Percentiles rank a stretch among this genome's conserved stretches.
Conservation (phyloP, 2,113 vertebrate species). For the Brachyhypopomus gauderio region DNA sequence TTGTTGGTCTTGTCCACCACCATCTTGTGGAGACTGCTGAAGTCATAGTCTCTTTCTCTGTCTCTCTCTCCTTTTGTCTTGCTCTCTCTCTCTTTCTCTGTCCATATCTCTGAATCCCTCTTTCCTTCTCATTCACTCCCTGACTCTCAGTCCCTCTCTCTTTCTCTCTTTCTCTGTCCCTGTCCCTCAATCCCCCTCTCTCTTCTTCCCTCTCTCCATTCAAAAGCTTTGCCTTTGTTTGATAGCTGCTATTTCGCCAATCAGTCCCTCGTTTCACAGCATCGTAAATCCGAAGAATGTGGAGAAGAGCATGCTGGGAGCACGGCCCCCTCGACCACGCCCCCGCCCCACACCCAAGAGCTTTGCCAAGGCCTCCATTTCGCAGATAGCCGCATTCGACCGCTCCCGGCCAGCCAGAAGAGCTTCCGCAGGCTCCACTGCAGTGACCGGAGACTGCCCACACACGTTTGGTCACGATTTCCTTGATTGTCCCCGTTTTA, state of each 20-base stretch:
- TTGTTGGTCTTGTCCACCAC: neutral
- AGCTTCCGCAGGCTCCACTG: neutral
- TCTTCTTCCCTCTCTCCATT: constrained; percentile 17
- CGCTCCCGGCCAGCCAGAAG: neutral
- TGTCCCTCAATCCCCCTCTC: neutral
- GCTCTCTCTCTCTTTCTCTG: constrained; percentile 1
- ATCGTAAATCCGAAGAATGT: constrained; percentile 12
- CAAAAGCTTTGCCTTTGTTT: neutral
- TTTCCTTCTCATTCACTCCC: constrained; percentile 6
- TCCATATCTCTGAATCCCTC: constrained; percentile 3
- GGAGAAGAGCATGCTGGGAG: neutral
- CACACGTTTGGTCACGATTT: neutral
- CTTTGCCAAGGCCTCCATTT: constrained; percentile 2
- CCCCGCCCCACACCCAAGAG: neutral
- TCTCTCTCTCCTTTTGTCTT: constrained; percentile 7
- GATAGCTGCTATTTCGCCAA: neutral
- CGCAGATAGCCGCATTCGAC: constrained; percentile 2
- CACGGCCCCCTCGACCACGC: neutral
- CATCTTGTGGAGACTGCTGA: neutral
- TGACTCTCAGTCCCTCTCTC: neutral
- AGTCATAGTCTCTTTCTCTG: constrained; percentile 19
- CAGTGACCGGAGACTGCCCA: neutral
- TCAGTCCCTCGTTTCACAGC: constrained; percentile 27
- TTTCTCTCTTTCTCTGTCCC: constrained; percentile 17
- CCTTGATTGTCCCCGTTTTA: neutral